Evolutionary conservation across 2,113 vertebrate genomes (phyloP), one percentile per base, ranked within the genome.

Genomic region (Synodontis membranacea): DNA sequence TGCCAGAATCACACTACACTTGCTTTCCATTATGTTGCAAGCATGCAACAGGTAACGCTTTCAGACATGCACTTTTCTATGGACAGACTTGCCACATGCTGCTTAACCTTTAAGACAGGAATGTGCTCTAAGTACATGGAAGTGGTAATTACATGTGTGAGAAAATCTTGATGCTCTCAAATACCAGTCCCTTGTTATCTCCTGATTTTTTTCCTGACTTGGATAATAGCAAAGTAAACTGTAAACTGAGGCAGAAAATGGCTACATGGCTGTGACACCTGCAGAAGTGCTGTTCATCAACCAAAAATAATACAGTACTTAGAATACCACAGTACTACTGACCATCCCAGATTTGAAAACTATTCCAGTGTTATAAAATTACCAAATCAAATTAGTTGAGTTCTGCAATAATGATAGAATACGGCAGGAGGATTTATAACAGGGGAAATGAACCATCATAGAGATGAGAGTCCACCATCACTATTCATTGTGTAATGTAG

Each of bases 71-170:
- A 94, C 86, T 91, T 92, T 89, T 96, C 93, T 92, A 94, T 92
- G 88, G 81, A 89, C 94, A 95, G 94, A 95, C 94, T 92, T 96
- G 95, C 94, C 94, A 95, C 93, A 90, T 95, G 96, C 95, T 95
- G 94, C 95, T 96, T 95, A 96, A 95, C 95, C 94, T 96, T 95
- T 95, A 93, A 94, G 91, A 94, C 94, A 93, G 94, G 93, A 93
- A 95, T 96, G 84, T 81, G 37, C n/a, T 96, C 90, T 91, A 95
- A 95, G 93, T 88, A 89, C 88, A 87, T 91, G 88, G 89, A 64
- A 34, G 52, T 46, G 46, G 44, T 80, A 50, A 52, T 25, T 34
- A 82, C 25, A 62, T 82, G 34, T 44, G 37, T 75, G 46, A 39
- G 23, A 64, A 48, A 66, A 31, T 79, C 21, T 0, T 79, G 74